Conservation (phyloP, 92 coral and sea anemone species). For the Palythoa caribaeorum region DNA sequence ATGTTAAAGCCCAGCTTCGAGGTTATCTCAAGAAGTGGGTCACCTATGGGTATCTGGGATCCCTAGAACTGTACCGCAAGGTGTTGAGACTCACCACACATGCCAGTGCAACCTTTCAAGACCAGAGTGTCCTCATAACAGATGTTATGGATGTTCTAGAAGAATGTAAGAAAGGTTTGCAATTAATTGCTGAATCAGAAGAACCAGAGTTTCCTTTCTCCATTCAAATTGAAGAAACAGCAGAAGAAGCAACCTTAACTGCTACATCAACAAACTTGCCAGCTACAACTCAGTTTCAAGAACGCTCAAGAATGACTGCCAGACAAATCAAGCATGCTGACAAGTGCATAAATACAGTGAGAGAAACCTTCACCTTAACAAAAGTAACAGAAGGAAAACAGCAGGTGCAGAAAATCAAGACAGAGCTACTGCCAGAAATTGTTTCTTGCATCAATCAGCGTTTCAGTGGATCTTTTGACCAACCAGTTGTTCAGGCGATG, state of each 20-base stretch:
- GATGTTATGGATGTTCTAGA: conserved; percentile 50
- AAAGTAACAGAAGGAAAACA: conserved; percentile 28
- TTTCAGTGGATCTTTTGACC: conserved; percentile 21
- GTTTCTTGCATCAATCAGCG: conserved; percentile 18
- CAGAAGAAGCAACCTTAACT: conserved; percentile 13
- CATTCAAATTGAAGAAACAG: conserved; percentile 7
- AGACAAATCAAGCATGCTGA: conserved; percentile 26
- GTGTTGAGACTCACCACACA: conserved; percentile 62
- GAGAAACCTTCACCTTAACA: conserved; percentile 16
- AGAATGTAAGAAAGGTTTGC: conserved; percentile 50
- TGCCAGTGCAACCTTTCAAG: conserved; percentile 58
- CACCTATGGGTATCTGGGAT: conserved; percentile 55
- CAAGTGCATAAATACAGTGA: conserved; percentile 18
- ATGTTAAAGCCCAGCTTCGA: conserved; percentile 51
- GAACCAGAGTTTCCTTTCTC: conserved; percentile 50
- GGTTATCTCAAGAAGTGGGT: conserved; percentile 52
- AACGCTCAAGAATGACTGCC: conserved; percentile 23
- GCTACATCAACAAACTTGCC: conserved; percentile 34
- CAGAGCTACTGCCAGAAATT: conserved; percentile 9
- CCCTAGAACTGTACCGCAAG: conserved; percentile 61
- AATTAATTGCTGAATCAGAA: conserved; percentile 40
- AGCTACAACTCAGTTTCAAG: conserved; percentile 15
- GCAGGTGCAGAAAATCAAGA: conserved; percentile 14
- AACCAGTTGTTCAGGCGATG: conserved; percentile 38
- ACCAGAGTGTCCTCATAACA: conserved; percentile 50